Conservation (phyloP, 2,113 vertebrate species). For the Athene noctua region DNA sequence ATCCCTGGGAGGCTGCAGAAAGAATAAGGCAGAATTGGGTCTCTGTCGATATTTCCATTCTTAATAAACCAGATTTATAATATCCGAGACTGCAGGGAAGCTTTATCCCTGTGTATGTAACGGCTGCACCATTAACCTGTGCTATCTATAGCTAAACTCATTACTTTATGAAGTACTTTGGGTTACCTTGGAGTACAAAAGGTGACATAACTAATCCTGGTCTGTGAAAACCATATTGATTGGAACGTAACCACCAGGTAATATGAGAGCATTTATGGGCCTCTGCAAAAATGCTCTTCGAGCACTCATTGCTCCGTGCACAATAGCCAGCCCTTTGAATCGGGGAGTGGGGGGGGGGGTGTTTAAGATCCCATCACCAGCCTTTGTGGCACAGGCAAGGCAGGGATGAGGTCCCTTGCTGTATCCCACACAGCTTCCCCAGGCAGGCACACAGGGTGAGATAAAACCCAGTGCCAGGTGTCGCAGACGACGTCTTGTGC, state of each 20-base stretch:
- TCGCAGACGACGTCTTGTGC: rapidly evolving
- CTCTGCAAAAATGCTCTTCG: neutral
- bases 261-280: neutral
- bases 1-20: neutral
- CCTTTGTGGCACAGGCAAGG: neutral
- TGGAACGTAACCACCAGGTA: neutral
- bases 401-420: no score
- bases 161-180: slow-evolving; percentile 4
- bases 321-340: neutral
- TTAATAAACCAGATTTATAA: slow-evolving; percentile 40
- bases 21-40: neutral
- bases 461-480: neutral
- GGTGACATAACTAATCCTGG: neutral
- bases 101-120: neutral
- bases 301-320: rapidly evolving
- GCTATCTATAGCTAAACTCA: slow-evolving; percentile 36
- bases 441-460: rapidly evolving
- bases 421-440: neutral
- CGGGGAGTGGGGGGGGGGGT: no score
- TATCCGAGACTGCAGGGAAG: neutral
- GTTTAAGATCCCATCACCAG: neutral
- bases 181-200: slow-evolving; percentile 19
- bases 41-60: slow-evolving; percentile 28
- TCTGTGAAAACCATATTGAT: neutral
- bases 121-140: neutral